Evolutionary conservation across 2,888 invertebrate genomes (phyloP).

Genomic region (Calameuta idolon): DNA sequence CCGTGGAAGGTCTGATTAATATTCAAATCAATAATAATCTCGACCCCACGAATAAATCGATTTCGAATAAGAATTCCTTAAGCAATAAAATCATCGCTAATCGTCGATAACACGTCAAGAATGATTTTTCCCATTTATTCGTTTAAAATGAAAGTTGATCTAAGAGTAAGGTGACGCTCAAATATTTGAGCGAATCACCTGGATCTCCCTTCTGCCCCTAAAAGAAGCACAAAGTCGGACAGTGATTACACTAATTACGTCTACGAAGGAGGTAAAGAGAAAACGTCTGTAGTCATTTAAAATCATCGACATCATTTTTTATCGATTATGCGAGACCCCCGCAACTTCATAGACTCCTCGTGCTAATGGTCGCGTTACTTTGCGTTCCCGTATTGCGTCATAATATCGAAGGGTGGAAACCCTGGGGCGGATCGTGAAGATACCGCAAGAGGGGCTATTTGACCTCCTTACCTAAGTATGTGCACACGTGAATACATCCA

Average conservation of each 20-base stretch:
- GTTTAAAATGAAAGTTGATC: no score
- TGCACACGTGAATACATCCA: not conserved
- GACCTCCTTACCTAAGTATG: not conserved
- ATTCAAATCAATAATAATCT: not conserved
- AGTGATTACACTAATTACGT: constrained; percentile 34
- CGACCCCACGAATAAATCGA: not conserved
- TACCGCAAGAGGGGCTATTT: not conserved
- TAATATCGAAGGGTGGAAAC: not conserved
- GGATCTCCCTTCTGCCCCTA: no score
- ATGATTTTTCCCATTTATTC: constrained; percentile 32
- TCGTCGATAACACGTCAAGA: not conserved
- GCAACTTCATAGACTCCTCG: not conserved
- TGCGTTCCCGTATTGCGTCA: constrained; percentile 2
- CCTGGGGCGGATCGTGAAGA: not conserved
- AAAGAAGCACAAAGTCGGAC: constrained; percentile 9
- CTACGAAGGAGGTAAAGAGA: constrained; percentile 38
- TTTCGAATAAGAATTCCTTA: not conserved
- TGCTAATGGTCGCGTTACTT: constrained; percentile 5
- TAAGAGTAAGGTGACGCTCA: no score
- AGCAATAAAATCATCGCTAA: not conserved
- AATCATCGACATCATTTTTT: not conserved
- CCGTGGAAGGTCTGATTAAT: not conserved
- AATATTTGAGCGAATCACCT: no score
- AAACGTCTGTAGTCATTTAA: constrained; percentile 26
- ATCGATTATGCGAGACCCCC: not conserved